These are phyloP conservation scores for Macropus fuliginosus DNA, from an alignment of 2,797 vertebrate genomes.

Conservation along the genomic window DNA sequence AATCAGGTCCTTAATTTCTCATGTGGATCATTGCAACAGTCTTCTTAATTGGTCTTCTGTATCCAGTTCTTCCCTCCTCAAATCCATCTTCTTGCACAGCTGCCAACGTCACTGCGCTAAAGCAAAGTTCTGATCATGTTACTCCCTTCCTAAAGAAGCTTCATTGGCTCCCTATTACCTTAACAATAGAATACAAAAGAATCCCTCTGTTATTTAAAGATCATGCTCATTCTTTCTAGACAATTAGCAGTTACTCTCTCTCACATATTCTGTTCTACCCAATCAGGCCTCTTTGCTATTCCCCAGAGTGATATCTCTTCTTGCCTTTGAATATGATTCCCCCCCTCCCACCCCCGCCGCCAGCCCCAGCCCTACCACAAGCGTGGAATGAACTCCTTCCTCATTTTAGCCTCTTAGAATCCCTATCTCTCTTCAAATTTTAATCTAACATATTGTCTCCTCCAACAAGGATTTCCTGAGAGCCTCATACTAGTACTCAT, in stretches of 20 bases:
- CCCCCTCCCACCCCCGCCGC: fast-evolving
- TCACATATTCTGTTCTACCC: not conserved
- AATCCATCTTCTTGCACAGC: not conserved
- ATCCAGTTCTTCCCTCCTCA: not conserved
- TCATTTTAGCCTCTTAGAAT: not conserved
- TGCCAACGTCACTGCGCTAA: not conserved
- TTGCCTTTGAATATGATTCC: not conserved
- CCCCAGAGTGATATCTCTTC: not conserved
- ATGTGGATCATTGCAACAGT: not conserved
- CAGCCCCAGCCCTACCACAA: not conserved
- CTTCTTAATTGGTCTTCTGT: not conserved
- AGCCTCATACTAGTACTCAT: not conserved
- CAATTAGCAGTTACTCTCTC: not conserved
- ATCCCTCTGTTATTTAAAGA: not conserved
- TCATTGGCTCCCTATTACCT: not conserved
- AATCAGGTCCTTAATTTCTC: not conserved
- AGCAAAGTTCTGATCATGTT: not conserved
- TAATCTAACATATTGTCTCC: not conserved
- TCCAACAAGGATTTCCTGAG: not conserved
- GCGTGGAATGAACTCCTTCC: not conserved
- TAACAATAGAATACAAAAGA: not conserved
- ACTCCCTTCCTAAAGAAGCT: not conserved
- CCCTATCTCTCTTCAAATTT: not conserved
- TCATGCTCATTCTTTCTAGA: not conserved
- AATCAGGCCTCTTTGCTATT: not conserved